phyloP scores from a whole-genome alignment of 2,888 invertebrate species.

The Mellilla xanthometata region DNA sequence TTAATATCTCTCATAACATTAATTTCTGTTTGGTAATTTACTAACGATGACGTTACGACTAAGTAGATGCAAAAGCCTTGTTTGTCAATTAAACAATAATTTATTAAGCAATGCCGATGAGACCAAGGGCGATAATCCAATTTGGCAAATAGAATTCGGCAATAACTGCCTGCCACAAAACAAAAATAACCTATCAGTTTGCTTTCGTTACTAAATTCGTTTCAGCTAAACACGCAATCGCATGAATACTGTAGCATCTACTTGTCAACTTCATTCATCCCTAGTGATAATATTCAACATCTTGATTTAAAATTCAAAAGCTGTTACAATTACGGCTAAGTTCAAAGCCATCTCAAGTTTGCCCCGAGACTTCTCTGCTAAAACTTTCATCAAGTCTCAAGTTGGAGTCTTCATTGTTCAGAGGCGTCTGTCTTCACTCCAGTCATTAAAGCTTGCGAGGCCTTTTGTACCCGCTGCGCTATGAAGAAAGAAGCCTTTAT shows the following conservation, averaged over 20 bases:
- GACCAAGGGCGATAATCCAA: neutral
- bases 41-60: no score
- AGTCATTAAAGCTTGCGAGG: slow-evolving; percentile 59
- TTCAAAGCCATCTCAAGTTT: slow-evolving; percentile 33
- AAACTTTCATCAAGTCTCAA: slow-evolving; percentile 58
- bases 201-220: neutral
- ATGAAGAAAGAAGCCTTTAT: slow-evolving; percentile 48
- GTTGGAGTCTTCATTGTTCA: slow-evolving; percentile 56
- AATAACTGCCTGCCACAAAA: neutral
- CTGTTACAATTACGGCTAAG: slow-evolving; percentile 35
- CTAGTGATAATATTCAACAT: slow-evolving; percentile 13
- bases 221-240: neutral
- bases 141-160: slow-evolving; percentile 4
- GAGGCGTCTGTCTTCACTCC: slow-evolving; percentile 48
- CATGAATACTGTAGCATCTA: neutral
- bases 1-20: no score
- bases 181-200: neutral
- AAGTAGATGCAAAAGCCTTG: no score
- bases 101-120: no score
- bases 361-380: slow-evolving; percentile 32
- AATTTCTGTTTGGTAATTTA: no score
- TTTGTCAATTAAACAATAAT: neutral
- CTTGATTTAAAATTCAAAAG: slow-evolving; percentile 27
- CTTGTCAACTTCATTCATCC: slow-evolving; percentile 18
- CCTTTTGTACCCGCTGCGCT: slow-evolving; percentile 54